Conservation (phyloP, 2,888 invertebrate genomes). For the Sminthurinus aureus region DNA sequence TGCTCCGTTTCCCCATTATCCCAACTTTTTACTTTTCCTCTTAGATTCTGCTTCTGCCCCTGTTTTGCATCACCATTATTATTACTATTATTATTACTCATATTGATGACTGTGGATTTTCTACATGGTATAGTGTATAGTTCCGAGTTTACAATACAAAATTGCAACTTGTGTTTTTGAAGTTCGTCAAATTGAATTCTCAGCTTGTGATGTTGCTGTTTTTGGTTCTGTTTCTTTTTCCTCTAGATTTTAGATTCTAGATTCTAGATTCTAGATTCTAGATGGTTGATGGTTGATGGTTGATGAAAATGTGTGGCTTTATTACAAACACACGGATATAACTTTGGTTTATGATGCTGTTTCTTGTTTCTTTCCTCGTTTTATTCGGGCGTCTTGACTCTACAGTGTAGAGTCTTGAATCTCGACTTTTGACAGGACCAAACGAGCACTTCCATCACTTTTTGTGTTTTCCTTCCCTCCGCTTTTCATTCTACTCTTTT, state of each 20-base stretch:
- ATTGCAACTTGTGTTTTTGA: constrained; percentile 49
- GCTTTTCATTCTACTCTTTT: background rate
- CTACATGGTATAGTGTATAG: background rate
- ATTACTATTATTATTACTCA: too few species aligned
- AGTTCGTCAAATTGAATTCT: constrained; percentile 51
- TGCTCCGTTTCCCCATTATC: constrained; percentile 15
- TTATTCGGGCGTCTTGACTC: too few species aligned
- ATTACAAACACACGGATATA: constrained; percentile 33
- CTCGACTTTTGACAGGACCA: too few species aligned
- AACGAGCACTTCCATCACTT: too few species aligned
- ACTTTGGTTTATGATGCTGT: constrained; percentile 31
- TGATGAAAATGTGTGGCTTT: constrained; percentile 23
- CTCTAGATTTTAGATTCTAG: background rate
- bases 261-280: background rate
- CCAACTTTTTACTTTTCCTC: background rate
- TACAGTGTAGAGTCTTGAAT: too few species aligned
- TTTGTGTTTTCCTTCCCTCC: too few species aligned
- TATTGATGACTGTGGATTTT: too few species aligned
- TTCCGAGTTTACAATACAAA: constrained; percentile 16
- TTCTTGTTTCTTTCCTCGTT: background rate
- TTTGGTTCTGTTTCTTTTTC: background rate
- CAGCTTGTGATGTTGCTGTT: constrained; percentile 39
- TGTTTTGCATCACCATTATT: too few species aligned
- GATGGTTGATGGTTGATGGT: too few species aligned
- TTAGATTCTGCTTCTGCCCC: background rate